phyloP scores from a whole-genome alignment of 1,140 invertebrate genomes.

The Teleopsis dalmanni region DNA sequence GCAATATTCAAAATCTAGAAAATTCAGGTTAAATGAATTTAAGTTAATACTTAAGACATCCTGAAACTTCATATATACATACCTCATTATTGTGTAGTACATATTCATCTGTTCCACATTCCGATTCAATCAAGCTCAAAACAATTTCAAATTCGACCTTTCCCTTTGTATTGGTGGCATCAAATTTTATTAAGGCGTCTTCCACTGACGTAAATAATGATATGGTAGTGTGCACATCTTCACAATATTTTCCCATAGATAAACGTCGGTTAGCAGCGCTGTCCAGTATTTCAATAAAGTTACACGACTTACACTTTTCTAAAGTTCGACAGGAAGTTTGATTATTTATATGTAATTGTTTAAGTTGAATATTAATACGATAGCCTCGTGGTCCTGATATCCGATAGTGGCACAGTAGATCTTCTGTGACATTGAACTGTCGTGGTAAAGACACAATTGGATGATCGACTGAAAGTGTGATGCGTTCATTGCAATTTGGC shows the following conservation, averaged over 20 bases:
- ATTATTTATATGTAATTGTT: constrained; percentile 14
- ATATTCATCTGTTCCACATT: no score
- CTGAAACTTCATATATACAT: no score
- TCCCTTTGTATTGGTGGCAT: constrained; percentile 51
- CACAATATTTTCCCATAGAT: constrained; percentile 55
- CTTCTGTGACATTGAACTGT: constrained; percentile 28
- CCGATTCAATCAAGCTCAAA: no score
- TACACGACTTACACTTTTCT: constrained; percentile 50
- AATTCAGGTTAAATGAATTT: no score
- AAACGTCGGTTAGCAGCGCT: constrained; percentile 48
- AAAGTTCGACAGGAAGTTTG: background rate
- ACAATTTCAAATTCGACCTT: constrained; percentile 51
- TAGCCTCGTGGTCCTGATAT: constrained; percentile 37
- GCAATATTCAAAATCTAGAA: no score
- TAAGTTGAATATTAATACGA: constrained; percentile 48
- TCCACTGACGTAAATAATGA: constrained; percentile 47
- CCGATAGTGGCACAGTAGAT: constrained; percentile 46
- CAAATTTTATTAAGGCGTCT: constrained; percentile 53
- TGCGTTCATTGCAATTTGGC: constrained; percentile 49
- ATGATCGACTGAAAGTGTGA: constrained; percentile 20
- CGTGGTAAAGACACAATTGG: constrained; percentile 20
- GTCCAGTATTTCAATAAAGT: constrained; percentile 63
- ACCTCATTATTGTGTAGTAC: no score
- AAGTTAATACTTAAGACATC: no score
- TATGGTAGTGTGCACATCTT: constrained; percentile 45